Percentiles rank a stretch among this genome's conserved stretches.
phyloP scores from a whole-genome alignment of 1,140 invertebrate genomes.

The Drosophila parabipectinata region DNA sequence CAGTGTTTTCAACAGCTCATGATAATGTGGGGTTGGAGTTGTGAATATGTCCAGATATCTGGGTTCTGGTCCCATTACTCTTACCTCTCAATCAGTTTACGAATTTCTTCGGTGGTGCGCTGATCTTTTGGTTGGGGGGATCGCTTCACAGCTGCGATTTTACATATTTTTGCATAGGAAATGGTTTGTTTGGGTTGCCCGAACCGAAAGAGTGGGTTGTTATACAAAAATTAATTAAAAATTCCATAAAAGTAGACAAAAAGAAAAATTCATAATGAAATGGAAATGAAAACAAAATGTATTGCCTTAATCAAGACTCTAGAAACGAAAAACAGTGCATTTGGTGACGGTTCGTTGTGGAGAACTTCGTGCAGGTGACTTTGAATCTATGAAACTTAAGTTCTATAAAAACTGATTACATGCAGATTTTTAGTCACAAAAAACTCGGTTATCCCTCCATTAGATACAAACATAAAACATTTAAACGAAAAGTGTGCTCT shows the following conservation, averaged over 20 bases:
- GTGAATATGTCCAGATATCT: constrained; percentile 17
- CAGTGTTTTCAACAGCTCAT: constrained; percentile 14
- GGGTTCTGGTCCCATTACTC: constrained; percentile 34
- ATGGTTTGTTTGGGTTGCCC: constrained; percentile 40
- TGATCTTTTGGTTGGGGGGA: constrained; percentile 90
- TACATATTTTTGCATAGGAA: constrained; percentile 32
- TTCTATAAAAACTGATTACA: constrained; percentile 20
- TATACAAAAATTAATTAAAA: constrained; percentile 46
- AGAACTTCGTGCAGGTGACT: constrained; percentile 31
- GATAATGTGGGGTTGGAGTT: constrained; percentile 12
- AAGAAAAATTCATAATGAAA: constrained; percentile 60
- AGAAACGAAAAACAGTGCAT: constrained; percentile 1
- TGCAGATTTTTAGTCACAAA: constrained; percentile 49
- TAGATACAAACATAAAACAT: constrained; percentile 73
- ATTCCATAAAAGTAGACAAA: constrained; percentile 60
- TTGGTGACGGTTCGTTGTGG: constrained; percentile 1
- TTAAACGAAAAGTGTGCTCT: constrained; percentile 45
- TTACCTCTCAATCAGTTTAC: constrained; percentile 98
- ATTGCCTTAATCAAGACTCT: constrained; percentile 15
- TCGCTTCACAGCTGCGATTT: constrained; percentile 80
- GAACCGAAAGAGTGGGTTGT: constrained; percentile 45
- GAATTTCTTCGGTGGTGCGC: constrained; percentile 96
- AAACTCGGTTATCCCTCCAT: constrained; percentile 32
- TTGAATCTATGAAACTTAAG: constrained; percentile 17
- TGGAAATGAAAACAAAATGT: constrained; percentile 49